Conservation (phyloP, 2,888 invertebrate genomes). For the Protula sp. region DNA sequence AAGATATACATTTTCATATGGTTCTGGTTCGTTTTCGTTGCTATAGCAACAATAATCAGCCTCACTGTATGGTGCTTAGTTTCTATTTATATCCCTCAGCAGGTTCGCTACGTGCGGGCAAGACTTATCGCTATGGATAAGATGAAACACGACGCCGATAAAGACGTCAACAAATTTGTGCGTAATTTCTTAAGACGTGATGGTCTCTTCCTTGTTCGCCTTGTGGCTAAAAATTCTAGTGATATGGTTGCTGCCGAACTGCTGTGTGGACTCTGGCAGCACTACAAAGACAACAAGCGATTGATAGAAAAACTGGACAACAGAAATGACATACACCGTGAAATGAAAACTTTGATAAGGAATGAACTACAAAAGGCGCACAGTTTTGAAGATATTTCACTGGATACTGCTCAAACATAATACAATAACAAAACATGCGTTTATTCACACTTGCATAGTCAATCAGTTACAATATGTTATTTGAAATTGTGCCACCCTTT, state of each 20-base stretch:
- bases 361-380: too few relatives aligned
- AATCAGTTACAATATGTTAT: too few relatives aligned
- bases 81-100: constrained; percentile 6
- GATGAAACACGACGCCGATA: background rate
- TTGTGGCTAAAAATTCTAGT: constrained; percentile 26
- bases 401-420: too few relatives aligned
- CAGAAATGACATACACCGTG: background rate
- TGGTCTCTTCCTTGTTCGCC: constrained; percentile 23
- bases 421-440: too few relatives aligned
- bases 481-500: too few relatives aligned
- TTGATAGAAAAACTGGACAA: background rate
- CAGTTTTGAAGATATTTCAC: too few relatives aligned
- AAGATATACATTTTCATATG: constrained; percentile 16
- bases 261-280: constrained; percentile 22
- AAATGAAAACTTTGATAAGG: too few relatives aligned
- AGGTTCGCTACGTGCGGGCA: constrained; percentile 3
- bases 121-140: constrained; percentile 13
- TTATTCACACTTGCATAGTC: too few relatives aligned
- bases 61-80: constrained; percentile 6
- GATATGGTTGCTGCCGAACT: constrained; percentile 26
- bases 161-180: constrained; percentile 7
- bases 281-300: constrained; percentile 8
- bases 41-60: constrained; percentile 10
- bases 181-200: constrained; percentile 19
- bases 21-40: constrained; percentile 16